Conservation (phyloP, 2,888 invertebrate genomes). For the Acleris sparsana region DNA sequence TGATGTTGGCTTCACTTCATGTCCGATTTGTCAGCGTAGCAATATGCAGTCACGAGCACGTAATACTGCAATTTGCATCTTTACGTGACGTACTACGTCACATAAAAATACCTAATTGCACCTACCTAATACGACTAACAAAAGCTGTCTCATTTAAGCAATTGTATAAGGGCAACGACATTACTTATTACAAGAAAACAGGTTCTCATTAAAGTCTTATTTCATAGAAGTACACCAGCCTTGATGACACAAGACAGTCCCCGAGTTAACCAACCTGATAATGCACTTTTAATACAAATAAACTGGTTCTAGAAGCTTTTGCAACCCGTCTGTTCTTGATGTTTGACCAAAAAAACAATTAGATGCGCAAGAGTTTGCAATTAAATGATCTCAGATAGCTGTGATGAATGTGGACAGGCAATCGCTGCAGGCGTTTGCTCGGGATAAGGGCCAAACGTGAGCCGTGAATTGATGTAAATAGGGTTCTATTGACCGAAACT, state of each 20-base stretch:
- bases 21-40: conserved; percentile 16
- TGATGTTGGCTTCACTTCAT: conserved; percentile 21
- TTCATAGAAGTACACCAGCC: too few relatives aligned
- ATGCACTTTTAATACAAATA: conserved; percentile 7
- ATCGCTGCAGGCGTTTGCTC: conserved; percentile 20
- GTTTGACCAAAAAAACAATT: conserved; percentile 17
- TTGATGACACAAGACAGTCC: background rate
- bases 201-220: conserved; percentile 1
- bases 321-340: background rate
- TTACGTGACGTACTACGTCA: background rate
- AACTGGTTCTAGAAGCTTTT: conserved; percentile 13
- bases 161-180: too few relatives aligned
- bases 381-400: conserved; percentile 34
- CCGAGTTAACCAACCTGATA: background rate
- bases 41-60: conserved; percentile 24
- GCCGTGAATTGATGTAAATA: background rate
- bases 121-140: too few relatives aligned
- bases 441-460: conserved; percentile 1
- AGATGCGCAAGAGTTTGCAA: conserved; percentile 33
- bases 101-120: background rate
- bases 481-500: background rate
- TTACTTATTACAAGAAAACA: too few relatives aligned
- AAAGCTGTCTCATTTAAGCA: too few relatives aligned
- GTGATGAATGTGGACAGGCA: conserved; percentile 29
- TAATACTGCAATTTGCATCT: conserved; percentile 20